Percentiles rank a stretch among this genome's conserved stretches.
Conservation (phyloP, 2,888 invertebrate species). For the Drosophila emarginata region DNA sequence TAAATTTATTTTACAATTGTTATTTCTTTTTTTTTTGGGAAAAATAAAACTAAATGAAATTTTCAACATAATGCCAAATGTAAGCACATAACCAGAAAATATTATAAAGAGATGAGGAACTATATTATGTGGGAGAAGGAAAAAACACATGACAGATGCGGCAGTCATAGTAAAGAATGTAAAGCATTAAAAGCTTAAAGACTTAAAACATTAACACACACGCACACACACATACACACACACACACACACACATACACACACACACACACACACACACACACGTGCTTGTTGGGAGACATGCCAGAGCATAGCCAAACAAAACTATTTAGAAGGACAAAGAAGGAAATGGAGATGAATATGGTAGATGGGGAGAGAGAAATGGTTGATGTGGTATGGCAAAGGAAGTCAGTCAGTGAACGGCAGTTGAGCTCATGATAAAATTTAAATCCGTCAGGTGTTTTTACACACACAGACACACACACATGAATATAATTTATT, state of each 20-base stretch:
- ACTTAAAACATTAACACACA: slow-evolving; percentile 66
- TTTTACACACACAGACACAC: slow-evolving; percentile 44
- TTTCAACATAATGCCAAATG: slow-evolving; percentile 2
- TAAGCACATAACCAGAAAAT: slow-evolving; percentile 6
- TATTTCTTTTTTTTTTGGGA: not conserved
- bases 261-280: slow-evolving; percentile 11
- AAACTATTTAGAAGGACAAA: slow-evolving; percentile 50
- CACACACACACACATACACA: slow-evolving; percentile 24
- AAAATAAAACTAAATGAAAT: not conserved
- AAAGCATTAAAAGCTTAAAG: slow-evolving; percentile 67
- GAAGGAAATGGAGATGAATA: slow-evolving; percentile 13
- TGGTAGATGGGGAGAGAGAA: slow-evolving; percentile 10
- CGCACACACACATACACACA: slow-evolving; percentile 19
- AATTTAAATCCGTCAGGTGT: slow-evolving; percentile 71
- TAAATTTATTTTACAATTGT: not conserved
- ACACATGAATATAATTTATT: slow-evolving; percentile 57
- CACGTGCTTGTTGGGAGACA: slow-evolving; percentile 18
- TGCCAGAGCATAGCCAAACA: slow-evolving; percentile 40
- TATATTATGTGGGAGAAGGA: not conserved
- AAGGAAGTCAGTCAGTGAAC: slow-evolving; percentile 39
- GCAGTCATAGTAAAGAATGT: slow-evolving; percentile 54
- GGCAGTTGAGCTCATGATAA: slow-evolving; percentile 52
- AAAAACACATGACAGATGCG: slow-evolving; percentile 34
- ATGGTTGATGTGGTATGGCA: slow-evolving; percentile 9
- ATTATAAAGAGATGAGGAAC: not conserved